Evolutionary conservation across 1,140 invertebrate species (phyloP), one percentile per base, ranked within the genome.

Genomic region (Conus betulinus): DNA sequence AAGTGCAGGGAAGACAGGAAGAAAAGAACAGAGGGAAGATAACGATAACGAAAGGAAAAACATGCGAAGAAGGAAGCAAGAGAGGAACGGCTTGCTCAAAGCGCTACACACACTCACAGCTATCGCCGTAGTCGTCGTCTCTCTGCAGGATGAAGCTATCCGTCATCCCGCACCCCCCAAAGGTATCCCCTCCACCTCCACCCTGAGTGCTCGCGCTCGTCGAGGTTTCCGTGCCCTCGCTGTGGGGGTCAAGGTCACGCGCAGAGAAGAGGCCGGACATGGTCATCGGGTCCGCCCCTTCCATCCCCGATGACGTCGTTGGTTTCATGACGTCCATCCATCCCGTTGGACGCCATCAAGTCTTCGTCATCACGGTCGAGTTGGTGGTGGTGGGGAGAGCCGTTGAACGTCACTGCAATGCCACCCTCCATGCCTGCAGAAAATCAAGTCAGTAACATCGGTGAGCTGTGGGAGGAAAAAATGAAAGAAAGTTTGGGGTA

Each of bases 161-260:
- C 85, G 85, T 78, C 85, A 87, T 87, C 63, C 85, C 85, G 53
- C 85, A 87, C 0, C 85, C 74, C 39, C 67, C 85, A 20, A 87
- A 87, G 25, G 85, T 51, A 27, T 87, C 85, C 51, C 53, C 25
- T 20, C 67, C 67, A 20, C 23, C 67, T 60, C 57, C 57, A 60
- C 57, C 57, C 57, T 15, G 57, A 23, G 10, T 74, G 63, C 27
- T 71, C 20, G 82, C n/a, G 71, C 51, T 87, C 23, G n/a, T 79
- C 7, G 53, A 8, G n/a, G 23, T 27, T 20, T 87, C 85, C 51
- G 51, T 53, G 85, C 60, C 74, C 71, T 87, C 85, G 52, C 52
- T 20, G 5, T 79, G 51, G 27, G 57, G 85, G 71, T 87, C 85
- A 57, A 87, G 85, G 71, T 87, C 85, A 20, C 85, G 85, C 15